Base-by-base conservation (phyloP, 2,113 vertebrate genomes). In the Poecile atricapillus region DNA sequence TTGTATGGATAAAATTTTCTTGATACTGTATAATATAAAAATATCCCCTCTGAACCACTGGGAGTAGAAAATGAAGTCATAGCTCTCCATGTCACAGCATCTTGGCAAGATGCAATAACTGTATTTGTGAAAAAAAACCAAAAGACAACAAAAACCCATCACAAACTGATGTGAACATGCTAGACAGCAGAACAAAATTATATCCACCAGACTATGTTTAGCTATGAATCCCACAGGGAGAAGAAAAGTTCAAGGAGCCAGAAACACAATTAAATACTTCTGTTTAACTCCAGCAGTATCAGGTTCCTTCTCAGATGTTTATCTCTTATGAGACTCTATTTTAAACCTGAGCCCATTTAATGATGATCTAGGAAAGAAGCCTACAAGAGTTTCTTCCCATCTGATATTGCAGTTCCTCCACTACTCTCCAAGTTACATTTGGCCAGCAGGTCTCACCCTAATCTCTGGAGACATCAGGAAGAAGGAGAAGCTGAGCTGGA, bases 171-270 rank as follows among this genome's bases (percentile, higher is more conserved):
- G 5, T 31, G 53, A 87, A 62, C 18, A 63, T 17, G 12, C 25
- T 86, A 79, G 46, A 76, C 4, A 69, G 49, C 7, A 69, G 55
- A 83, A 93, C 39, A 88, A 92, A 90, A 92, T 43, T 9, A 65
- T 55, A 73, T 21, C 65, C 53, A 82, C 37, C 23, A 67, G 50
- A 58, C 46, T 77, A 30, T 11, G 12, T 50, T 55, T 74, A 77
- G 49, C 28, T 71, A 35, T n/a, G n/a, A 80, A 80, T 80, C 27
- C 50, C 24, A 74, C 14, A 55, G 21, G 39, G 33, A 79, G 27
- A n/a, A 82, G 35, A 81, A 65, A 96, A 94, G n/a, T 92, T 86
- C 63, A 70, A 62, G 64, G 52, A 93, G 33, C 27, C 59, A 92
- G 76, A 93, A 88, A 77, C 46, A 60, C 58, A 81, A 93, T 65